Conservation (phyloP, 2,797 vertebrate genomes). For the Channallabes apus region DNA sequence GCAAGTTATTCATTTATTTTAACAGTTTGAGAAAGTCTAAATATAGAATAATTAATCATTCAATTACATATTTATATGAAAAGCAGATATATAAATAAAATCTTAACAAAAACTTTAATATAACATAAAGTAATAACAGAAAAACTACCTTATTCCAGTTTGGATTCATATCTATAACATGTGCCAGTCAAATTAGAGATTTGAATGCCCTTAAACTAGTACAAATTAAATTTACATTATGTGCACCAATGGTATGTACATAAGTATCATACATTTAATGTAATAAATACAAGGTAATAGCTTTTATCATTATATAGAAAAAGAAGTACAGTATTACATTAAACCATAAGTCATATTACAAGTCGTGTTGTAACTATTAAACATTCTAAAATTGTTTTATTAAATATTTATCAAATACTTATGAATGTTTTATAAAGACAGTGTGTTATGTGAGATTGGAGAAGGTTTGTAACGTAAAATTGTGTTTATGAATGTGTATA, state of each 20-base stretch:
- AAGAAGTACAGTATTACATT: neutral
- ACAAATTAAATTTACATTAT: neutral
- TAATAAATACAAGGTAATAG: neutral
- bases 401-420: neutral
- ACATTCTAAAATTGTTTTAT: neutral
- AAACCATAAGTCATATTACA: too few species aligned
- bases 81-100: neutral
- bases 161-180: neutral
- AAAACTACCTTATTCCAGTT: neutral
- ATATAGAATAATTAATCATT: neutral
- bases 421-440: too few species aligned
- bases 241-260: too few species aligned
- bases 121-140: too few species aligned
- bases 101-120: neutral
- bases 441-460: too few species aligned
- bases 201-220: neutral
- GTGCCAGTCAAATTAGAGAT: neutral
- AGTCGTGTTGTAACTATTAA: too few species aligned
- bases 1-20: neutral
- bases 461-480: too few species aligned
- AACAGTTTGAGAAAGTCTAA: too few species aligned
- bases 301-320: neutral
- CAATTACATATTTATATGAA: neutral
- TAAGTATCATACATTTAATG: too few species aligned
- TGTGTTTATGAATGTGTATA: neutral